Base-by-base conservation (phyloP, 2,888 invertebrate species). In the Drosophila mimetica region DNA sequence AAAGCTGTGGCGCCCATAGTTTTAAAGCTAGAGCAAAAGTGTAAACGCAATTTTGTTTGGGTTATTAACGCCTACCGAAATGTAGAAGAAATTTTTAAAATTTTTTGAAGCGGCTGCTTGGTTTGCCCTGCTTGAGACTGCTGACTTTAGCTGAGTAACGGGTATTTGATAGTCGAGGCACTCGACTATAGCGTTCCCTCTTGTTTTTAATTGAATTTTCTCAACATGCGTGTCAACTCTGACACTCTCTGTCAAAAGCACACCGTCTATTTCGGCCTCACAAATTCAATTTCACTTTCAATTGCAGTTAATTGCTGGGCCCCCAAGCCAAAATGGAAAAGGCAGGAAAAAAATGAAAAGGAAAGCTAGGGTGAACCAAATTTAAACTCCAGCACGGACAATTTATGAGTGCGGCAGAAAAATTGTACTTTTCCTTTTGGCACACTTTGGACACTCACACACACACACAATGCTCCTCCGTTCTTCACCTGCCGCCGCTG, bases 401-500 rank as follows among this genome's bases (percentile, higher is more conserved):
- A 79, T 81, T 74, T 84, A 77, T 77, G 78, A 84, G 77, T 75
- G 75, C 76, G 74, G 75, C 73, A 83, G 18, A 11, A 34, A 22
- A 77, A 67, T 79, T 74, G 65, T 67, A 81, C 86, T 87, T 83
- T 86, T 87, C 83, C 89, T 87, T 85, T 87, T 83, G 76, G 77
- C 89, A 77, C 76, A 88, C 76, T 80, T 82, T 75, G 58, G 57
- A 59, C 58, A n/a, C n/a, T n/a, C n/a, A n/a, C n/a, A n/a, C n/a
- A n/a, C n/a, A n/a, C n/a, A 63, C 67, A 84, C 79, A 83, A 82
- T 82, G 57, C 28, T 44, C 51, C 65, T 58, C 51, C 65, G 55
- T 53, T 61, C 74, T 78, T 64, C 64, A 64, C 64, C 64, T 63
- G 82, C 84, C 80, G 81, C 64, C 63, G 82, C 84, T 83, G 81